phyloP scores from a whole-genome alignment of 2,113 vertebrate species.

The Erythrocercus mccallii region DNA sequence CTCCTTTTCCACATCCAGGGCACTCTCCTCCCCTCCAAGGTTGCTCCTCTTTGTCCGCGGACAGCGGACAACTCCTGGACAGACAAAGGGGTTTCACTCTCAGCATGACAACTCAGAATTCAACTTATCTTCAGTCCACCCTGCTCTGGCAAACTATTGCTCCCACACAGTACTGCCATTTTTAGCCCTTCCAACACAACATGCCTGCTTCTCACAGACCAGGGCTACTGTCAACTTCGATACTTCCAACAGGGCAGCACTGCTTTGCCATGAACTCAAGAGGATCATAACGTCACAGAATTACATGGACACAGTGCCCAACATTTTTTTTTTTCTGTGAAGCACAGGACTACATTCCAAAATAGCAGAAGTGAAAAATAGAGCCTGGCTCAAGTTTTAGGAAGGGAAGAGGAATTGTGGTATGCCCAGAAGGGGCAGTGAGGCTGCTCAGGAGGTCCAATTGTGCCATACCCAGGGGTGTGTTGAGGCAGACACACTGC shows the following conservation, averaged over 20 bases:
- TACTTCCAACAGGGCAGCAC: background rate
- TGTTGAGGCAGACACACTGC: constrained; percentile 95
- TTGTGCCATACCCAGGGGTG: constrained; percentile 81
- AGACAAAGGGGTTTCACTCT: background rate
- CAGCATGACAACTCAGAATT: background rate
- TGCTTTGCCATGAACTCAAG: background rate
- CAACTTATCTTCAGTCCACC: background rate
- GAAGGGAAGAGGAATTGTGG: background rate
- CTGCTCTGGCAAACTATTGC: background rate
- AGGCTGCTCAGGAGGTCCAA: background rate
- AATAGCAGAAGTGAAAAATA: background rate
- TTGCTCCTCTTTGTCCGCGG: constrained; percentile 56
- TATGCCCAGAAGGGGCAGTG: background rate
- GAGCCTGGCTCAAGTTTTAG: background rate
- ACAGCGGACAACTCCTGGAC: constrained; percentile 75
- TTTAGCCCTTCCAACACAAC: background rate
- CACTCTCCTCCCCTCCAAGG: background rate
- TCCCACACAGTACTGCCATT: background rate
- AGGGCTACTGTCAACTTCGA: background rate
- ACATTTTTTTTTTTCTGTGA: background rate
- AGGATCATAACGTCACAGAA: background rate
- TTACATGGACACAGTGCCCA: background rate
- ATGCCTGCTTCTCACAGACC: background rate
- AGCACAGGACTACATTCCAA: background rate
- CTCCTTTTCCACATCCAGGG: constrained; percentile 66